Percentiles rank a stretch among this genome's conserved stretches.
Evolutionary conservation across 2,797 vertebrate species (phyloP).

Genomic region (Buceros bicornis): DNA sequence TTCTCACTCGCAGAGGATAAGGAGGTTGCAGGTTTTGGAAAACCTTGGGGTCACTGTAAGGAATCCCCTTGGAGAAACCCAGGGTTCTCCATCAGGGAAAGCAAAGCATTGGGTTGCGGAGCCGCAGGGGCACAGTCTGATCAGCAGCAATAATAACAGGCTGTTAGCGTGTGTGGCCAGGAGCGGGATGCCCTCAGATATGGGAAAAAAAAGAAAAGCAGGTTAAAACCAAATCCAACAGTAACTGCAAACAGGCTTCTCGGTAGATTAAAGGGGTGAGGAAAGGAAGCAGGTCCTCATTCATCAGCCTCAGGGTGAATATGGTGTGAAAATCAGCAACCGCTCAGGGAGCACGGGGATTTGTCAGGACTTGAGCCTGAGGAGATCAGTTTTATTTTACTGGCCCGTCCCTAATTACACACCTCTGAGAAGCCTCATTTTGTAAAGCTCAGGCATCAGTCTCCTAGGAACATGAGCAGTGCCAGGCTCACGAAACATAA

Average conservation of each 20-base stretch:
- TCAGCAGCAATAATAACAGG: background rate
- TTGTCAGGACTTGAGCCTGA: background rate
- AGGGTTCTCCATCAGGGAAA: background rate
- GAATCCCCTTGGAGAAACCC: background rate
- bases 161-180: fast-evolving
- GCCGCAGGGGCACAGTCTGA: background rate
- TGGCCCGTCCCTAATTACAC: background rate
- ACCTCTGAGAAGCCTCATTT: background rate
- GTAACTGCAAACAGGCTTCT: background rate
- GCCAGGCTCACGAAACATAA: background rate
- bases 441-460: background rate
- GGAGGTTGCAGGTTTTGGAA: background rate
- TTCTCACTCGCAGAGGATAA: background rate
- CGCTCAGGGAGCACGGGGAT: fast-evolving
- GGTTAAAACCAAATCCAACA: background rate
- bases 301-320: background rate
- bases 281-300: background rate
- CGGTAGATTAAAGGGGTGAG: background rate
- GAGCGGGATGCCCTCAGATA: background rate
- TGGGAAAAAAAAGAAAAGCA: background rate
- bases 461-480: fast-evolving
- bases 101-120: fast-evolving
- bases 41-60: background rate
- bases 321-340: background rate
- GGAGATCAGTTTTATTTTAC: background rate